phyloP scores from a whole-genome alignment of 1,140 invertebrate species.

The Hylyphantes graminicola region DNA sequence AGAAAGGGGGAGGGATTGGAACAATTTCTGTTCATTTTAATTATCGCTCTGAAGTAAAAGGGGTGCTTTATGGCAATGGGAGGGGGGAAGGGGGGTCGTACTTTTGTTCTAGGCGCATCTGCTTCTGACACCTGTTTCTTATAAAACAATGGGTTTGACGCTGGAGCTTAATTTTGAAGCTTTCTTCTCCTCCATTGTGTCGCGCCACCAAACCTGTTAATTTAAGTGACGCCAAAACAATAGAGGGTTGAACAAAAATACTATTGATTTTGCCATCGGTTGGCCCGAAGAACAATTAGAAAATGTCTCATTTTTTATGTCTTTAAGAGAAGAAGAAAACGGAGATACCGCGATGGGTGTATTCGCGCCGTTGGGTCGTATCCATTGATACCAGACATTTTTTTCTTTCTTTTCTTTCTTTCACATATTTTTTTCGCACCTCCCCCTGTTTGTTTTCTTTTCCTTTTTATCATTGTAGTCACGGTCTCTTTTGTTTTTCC shows the following conservation, averaged over 20 bases:
- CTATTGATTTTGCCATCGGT: constrained; percentile 61
- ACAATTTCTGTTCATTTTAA: constrained; percentile 61
- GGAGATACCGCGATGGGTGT: constrained; percentile 50
- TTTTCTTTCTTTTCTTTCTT: constrained; percentile 25
- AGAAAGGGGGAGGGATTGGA: constrained; percentile 8
- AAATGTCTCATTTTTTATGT: constrained; percentile 39
- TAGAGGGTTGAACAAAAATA: constrained; percentile 54
- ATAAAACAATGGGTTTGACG: constrained; percentile 59
- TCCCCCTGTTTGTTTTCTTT: constrained; percentile 51
- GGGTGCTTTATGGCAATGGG: constrained; percentile 47
- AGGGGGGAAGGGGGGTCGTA: constrained; percentile 13
- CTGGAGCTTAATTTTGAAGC: constrained; percentile 57
- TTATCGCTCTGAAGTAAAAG: constrained; percentile 54
- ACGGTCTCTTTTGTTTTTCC: constrained; percentile 53
- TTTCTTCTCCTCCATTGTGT: constrained; percentile 49
- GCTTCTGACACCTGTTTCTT: constrained; percentile 61
- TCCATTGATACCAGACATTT: constrained; percentile 49
- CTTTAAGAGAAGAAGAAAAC: constrained; percentile 39
- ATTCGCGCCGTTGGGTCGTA: constrained; percentile 50
- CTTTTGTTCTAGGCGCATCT: constrained; percentile 61
- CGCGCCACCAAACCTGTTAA: constrained; percentile 58
- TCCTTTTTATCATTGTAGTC: constrained; percentile 56
- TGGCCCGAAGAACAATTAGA: constrained; percentile 59
- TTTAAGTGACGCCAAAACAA: constrained; percentile 61
- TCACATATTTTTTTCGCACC: constrained; percentile 9